These are phyloP conservation scores for Motacilla tschutschensis DNA, from an alignment of 2,113 vertebrate genomes.

Conservation along the genomic window DNA sequence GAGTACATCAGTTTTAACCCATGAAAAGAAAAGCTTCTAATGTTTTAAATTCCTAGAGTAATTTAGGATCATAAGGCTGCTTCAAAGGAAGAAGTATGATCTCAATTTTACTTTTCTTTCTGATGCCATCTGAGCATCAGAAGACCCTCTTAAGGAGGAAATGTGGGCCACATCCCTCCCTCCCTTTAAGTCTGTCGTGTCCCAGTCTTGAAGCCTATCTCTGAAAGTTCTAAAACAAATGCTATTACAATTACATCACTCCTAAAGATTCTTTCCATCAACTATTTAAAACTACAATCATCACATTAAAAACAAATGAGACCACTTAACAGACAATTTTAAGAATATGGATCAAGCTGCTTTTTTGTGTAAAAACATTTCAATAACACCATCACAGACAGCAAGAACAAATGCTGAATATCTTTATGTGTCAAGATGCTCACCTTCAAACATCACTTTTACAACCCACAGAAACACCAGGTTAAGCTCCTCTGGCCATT, in stretches of 20 bases:
- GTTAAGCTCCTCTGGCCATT: background rate
- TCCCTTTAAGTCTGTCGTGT: background rate
- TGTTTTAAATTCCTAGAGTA: background rate
- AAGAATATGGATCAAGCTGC: background rate
- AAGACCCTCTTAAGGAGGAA: conserved; percentile 2
- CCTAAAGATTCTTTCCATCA: background rate
- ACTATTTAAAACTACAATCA: background rate
- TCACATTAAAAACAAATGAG: background rate
- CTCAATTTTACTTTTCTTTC: background rate
- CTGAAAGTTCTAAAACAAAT: background rate
- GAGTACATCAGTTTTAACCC: background rate
- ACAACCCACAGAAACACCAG: background rate
- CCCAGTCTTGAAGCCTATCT: background rate
- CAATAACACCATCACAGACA: rapidly evolving
- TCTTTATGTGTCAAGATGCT: background rate
- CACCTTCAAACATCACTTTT: background rate
- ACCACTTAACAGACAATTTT: background rate
- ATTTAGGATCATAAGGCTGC: background rate
- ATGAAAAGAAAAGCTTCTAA: background rate
- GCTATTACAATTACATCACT: background rate
- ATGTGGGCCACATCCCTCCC: background rate
- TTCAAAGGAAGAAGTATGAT: background rate
- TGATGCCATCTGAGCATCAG: background rate
- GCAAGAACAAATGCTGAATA: background rate
- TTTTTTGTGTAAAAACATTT: background rate